Percentiles rank a stretch among this genome's conserved stretches.
Evolutionary conservation across 2,797 vertebrate genomes (phyloP).

Genomic region (Gadopsis marmoratus): DNA sequence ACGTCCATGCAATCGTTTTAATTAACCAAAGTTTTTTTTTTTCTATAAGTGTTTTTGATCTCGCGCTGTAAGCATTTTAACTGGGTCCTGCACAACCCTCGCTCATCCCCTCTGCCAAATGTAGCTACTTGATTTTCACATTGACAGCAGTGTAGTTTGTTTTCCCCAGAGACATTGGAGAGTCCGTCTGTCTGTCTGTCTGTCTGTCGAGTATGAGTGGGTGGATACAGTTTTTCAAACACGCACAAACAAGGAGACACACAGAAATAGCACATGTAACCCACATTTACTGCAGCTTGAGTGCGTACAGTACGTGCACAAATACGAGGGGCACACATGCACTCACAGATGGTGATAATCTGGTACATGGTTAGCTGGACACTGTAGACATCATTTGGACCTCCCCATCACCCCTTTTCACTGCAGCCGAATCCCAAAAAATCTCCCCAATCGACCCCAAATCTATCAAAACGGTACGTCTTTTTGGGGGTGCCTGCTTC

Average conservation of each 20-base stretch:
- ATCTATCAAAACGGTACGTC: conserved; percentile 46
- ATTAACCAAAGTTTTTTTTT: conserved; percentile 52
- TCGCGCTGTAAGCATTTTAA: conserved; percentile 47
- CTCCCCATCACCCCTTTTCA: conserved; percentile 9
- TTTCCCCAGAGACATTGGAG: conserved; percentile 33
- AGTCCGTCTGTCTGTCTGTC: conserved; percentile 33
- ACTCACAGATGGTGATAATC: conserved; percentile 49
- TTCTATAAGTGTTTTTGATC: conserved; percentile 62
- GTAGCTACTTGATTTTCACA: conserved; percentile 36
- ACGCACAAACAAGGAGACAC: conserved; percentile 12
- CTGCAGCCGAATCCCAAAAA: conserved; percentile 45
- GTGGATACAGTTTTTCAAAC: conserved; percentile 23
- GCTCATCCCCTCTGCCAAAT: conserved; percentile 25
- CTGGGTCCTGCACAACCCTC: neutral
- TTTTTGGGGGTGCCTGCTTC: conserved; percentile 27
- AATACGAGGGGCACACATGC: neutral
- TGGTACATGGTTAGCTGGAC: conserved; percentile 47
- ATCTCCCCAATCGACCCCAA: conserved; percentile 50
- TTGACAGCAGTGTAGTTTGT: conserved; percentile 44
- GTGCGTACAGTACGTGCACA: conserved; percentile 4
- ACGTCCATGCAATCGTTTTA: conserved; percentile 51
- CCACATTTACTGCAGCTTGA: conserved; percentile 28
- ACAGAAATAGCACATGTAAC: conserved; percentile 26
- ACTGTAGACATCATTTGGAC: conserved; percentile 35
- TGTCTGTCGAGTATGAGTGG: conserved; percentile 35